Percentiles rank a stretch among this genome's conserved stretches.
Evolutionary conservation across 2,113 vertebrate species (phyloP).

Genomic region (Platysteira castanea): DNA sequence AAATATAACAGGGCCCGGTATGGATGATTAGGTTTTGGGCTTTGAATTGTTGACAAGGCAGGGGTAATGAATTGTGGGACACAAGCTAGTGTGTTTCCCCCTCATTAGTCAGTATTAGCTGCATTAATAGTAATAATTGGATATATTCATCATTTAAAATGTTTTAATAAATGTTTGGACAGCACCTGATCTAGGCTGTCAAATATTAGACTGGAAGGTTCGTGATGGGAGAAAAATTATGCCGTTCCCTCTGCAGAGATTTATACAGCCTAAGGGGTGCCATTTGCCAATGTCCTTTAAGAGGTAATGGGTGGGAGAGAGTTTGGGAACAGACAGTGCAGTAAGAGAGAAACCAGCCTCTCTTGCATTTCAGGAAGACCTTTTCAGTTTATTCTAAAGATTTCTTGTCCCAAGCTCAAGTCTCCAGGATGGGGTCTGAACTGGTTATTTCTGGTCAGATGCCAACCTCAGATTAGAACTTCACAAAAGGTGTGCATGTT

Average conservation of each 20-base stretch:
- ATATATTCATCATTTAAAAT: slow-evolving; percentile 89
- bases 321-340: background rate
- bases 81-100: slow-evolving; percentile 76
- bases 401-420: background rate
- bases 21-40: slow-evolving; percentile 85
- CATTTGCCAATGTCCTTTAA: slow-evolving; percentile 49
- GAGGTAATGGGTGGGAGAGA: slow-evolving; percentile 3
- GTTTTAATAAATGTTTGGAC: slow-evolving; percentile 90
- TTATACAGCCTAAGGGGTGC: slow-evolving; percentile 66
- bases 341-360: background rate
- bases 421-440: background rate
- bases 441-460: background rate
- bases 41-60: slow-evolving; percentile 88
- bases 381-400: background rate
- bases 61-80: slow-evolving; percentile 84
- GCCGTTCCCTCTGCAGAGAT: slow-evolving; percentile 69
- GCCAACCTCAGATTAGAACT: background rate
- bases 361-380: background rate
- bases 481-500: background rate
- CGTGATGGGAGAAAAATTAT: slow-evolving; percentile 76
- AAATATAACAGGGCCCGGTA: slow-evolving; percentile 81
- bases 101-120: slow-evolving; percentile 89
- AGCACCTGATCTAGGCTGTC: slow-evolving; percentile 81
- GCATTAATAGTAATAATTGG: slow-evolving; percentile 89
- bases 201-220: slow-evolving; percentile 74